phyloP scores from a whole-genome alignment of 1,140 invertebrate species.

The Philotrypesis tridentata region DNA sequence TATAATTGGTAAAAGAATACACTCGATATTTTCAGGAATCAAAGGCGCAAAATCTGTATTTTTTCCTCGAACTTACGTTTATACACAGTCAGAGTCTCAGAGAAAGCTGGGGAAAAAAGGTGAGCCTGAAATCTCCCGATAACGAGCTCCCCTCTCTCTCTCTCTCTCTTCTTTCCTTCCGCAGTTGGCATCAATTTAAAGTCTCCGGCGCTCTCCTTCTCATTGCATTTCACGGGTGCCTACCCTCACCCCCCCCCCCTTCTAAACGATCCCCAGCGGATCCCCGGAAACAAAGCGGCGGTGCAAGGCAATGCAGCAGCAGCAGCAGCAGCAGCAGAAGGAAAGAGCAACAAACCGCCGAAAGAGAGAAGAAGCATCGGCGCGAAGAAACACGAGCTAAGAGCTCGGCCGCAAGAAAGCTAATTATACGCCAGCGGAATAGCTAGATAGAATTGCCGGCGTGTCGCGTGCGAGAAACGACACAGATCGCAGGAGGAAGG shows the following conservation, averaged over 20 bases:
- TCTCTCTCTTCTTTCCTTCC: no score
- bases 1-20: no score
- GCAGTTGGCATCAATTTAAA: background rate
- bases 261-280: background rate
- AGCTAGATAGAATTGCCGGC: constrained; percentile 21
- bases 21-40: no score
- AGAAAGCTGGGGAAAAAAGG: background rate
- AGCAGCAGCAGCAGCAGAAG: background rate
- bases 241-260: no score
- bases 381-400: background rate
- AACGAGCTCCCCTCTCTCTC: background rate
- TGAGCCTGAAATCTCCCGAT: background rate
- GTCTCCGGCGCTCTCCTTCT: background rate
- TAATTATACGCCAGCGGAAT: constrained; percentile 23
- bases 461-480: background rate
- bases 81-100: no score
- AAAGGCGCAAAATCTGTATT: no score
- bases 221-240: background rate
- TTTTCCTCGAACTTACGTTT: no score
- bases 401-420: constrained; percentile 23
- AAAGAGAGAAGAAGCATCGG: background rate
- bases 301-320: no score
- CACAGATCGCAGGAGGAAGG: background rate
- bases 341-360: background rate
- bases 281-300: background rate